phyloP scores from a whole-genome alignment of 2,797 vertebrate species.

The Esox lucius region DNA sequence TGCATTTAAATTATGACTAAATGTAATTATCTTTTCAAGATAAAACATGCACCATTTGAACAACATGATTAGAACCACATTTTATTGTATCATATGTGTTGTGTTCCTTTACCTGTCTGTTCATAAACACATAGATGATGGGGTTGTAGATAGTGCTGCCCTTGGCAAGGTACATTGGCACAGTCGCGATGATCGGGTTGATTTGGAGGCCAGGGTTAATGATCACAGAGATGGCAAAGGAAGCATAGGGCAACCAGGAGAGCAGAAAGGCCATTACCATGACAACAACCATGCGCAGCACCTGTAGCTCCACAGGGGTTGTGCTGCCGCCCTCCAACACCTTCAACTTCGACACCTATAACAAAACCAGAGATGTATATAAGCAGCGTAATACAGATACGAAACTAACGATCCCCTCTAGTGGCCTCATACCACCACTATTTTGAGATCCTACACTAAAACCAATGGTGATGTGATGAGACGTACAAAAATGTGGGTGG shows the following conservation, averaged over 20 bases:
- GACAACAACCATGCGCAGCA: constrained; percentile 81
- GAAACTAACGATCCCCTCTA: too few relatives aligned
- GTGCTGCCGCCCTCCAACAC: constrained; percentile 60
- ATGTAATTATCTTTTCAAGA: too few relatives aligned
- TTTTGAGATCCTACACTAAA: too few relatives aligned
- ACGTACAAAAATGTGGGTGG: too few relatives aligned
- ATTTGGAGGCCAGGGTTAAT: constrained; percentile 63
- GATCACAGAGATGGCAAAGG: constrained; percentile 72
- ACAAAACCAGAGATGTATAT: background rate
- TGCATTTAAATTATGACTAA: too few relatives aligned
- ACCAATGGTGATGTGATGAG: too few relatives aligned
- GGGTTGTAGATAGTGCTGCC: constrained; percentile 76
- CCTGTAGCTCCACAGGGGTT: constrained; percentile 76
- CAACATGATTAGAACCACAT: too few relatives aligned
- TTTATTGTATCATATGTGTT: too few relatives aligned
- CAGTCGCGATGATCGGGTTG: constrained; percentile 65
- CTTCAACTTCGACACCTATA: constrained; percentile 70
- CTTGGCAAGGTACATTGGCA: constrained; percentile 71
- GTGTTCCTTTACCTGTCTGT: constrained; percentile 66
- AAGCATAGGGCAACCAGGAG: constrained; percentile 83
- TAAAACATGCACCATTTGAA: too few relatives aligned
- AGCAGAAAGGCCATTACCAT: constrained; percentile 86
- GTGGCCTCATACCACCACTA: too few relatives aligned
- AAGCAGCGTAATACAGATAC: too few relatives aligned
- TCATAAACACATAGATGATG: constrained; percentile 79